phyloP scores from a whole-genome alignment of 1,140 invertebrate species.

The Solenopsis fugax region DNA sequence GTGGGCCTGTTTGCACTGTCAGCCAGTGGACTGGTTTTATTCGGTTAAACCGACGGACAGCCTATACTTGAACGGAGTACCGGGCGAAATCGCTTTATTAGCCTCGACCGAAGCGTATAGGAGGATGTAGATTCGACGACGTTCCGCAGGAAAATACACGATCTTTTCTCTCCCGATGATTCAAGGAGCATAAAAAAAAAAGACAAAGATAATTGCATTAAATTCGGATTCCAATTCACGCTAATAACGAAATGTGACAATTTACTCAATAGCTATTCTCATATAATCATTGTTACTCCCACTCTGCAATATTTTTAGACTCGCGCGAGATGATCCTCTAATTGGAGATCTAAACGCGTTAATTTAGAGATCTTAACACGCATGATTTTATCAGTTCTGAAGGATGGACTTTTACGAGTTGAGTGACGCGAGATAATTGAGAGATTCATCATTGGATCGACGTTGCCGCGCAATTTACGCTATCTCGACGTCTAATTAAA shows the following conservation, averaged over 20 bases:
- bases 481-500: constrained; percentile 66
- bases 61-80: constrained; percentile 82
- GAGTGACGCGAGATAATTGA: constrained; percentile 45
- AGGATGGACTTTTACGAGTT: constrained; percentile 2
- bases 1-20: constrained; percentile 85
- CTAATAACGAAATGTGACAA: neutral
- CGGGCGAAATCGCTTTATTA: constrained; percentile 84
- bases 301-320: neutral
- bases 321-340: neutral
- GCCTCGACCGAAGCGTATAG: constrained; percentile 67
- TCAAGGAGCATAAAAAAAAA: neutral
- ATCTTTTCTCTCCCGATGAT: neutral
- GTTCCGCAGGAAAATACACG: constrained; percentile 28
- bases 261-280: neutral
- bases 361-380: constrained; percentile 16
- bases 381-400: constrained; percentile 38
- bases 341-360: constrained; percentile 3
- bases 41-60: constrained; percentile 83
- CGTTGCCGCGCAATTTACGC: constrained; percentile 61
- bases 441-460: constrained; percentile 60
- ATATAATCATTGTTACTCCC: neutral
- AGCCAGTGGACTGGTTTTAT: constrained; percentile 84
- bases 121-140: constrained; percentile 64
- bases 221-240: neutral
- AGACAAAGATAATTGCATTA: neutral